Base-by-base conservation (phyloP, 2,888 invertebrate genomes). In the Carcina quercana region DNA sequence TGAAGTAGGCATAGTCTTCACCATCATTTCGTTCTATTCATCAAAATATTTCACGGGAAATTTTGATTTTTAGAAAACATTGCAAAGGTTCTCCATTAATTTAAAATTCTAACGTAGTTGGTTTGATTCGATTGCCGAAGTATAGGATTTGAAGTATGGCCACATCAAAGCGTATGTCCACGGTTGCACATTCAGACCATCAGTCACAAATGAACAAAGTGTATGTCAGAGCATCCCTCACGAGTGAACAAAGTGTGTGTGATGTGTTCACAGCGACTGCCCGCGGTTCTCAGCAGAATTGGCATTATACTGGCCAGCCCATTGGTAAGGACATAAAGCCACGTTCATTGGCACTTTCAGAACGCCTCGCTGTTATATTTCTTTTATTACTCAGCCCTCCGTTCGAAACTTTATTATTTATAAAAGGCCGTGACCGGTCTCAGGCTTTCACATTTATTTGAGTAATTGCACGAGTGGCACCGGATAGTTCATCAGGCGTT, bases 281-380 rank as follows among this genome's bases (percentile, higher is more conserved):
- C 94, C 88, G 94, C 94, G 89, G 94, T 94, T 87, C 92, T 94
- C 89, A 94, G 92, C 92, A 91, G 94, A 90, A 94, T 94, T 91
- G 94, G 94, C 91, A 93, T 94, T 87, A 93, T 94, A 89, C 92
- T 94, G 91, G 94, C 94, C 91, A 94, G 93, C 90, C 94, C 94
- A 86, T 89, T 94, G 94, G 94, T 94, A 94, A 94, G 94, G 79
- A 75, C 56, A 63, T 73, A 71, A n/a, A 74, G 83, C 83, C 80
- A 59, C 69, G 59, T 63, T 66, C 79, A 79, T 72, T 73, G 82
- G 80, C 82, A 80, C 76, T 58, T 59, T 73, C 76, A 68, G 41
- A 62, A 64, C 47, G 13, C 86, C 44, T 51, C 36, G 58, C 67
- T 70, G 66, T 58, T 65, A 64, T 73, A 69, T 71, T 75, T 73